These are phyloP conservation scores for Magallana ariakensis DNA, from an alignment of 1,140 invertebrate genomes.

Conservation along the genomic window DNA sequence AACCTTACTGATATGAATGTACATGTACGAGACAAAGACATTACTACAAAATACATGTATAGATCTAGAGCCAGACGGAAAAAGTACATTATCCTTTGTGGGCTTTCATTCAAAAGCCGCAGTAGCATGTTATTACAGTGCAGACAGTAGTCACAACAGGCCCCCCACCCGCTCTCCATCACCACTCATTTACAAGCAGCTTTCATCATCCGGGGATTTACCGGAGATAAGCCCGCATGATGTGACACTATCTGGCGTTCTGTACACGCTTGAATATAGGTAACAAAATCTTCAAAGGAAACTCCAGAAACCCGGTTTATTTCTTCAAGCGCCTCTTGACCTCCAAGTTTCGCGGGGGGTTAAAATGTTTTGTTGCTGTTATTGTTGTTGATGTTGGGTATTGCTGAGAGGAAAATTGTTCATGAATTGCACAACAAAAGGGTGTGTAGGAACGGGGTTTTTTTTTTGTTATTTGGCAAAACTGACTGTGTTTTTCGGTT, in stretches of 20 bases:
- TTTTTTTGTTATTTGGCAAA: too few relatives aligned
- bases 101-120: too few relatives aligned
- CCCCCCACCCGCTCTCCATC: not conserved
- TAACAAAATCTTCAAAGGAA: conserved; percentile 7
- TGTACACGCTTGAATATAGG: not conserved
- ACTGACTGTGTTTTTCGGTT: not conserved
- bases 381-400: not conserved
- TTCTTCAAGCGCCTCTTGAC: not conserved
- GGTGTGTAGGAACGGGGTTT: not conserved
- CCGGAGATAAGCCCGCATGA: not conserved
- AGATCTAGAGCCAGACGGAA: too few relatives aligned
- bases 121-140: too few relatives aligned
- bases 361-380: not conserved
- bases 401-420: not conserved
- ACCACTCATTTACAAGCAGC: not conserved
- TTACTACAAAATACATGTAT: too few relatives aligned
- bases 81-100: too few relatives aligned
- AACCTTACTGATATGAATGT: too few relatives aligned
- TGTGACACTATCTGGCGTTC: not conserved
- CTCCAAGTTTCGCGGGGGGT: not conserved
- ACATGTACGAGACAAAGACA: too few relatives aligned
- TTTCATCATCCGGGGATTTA: not conserved
- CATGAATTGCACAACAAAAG: not conserved
- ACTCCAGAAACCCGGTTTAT: not conserved
- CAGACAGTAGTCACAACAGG: not conserved